Percentiles rank a stretch among this genome's conserved stretches.
Evolutionary conservation across 1,140 invertebrate species (phyloP).

Genomic region (Doryteuthis pealeii): DNA sequence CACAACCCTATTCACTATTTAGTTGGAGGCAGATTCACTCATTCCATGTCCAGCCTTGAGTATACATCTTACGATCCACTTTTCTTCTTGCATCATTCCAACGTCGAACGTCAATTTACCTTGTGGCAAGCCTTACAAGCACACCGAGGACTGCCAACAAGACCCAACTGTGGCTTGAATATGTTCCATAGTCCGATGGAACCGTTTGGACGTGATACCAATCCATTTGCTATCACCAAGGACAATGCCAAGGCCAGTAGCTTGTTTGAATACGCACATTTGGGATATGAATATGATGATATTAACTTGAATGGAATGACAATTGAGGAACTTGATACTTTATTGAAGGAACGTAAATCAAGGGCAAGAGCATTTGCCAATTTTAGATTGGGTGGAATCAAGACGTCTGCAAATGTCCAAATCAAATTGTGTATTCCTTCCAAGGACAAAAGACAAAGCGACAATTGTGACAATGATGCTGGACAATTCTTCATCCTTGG

Average conservation of each 20-base stretch:
- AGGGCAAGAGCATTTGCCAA: conserved; percentile 24
- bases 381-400: conserved; percentile 27
- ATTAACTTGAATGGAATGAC: conserved; percentile 27
- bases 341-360: conserved; percentile 19
- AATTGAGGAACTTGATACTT: conserved; percentile 18
- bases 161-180: conserved; percentile 22
- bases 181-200: conserved; percentile 17
- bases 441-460: conserved; percentile 11
- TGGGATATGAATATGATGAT: conserved; percentile 26
- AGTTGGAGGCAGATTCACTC: conserved; percentile 26
- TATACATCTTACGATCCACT: conserved; percentile 34
- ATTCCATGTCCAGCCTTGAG: conserved; percentile 32
- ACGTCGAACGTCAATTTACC: conserved; percentile 28
- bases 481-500: conserved; percentile 35
- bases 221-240: conserved; percentile 27
- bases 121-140: conserved; percentile 31
- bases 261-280: background rate
- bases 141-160: conserved; percentile 20
- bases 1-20: conserved; percentile 38
- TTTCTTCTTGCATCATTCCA: conserved; percentile 25
- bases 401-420: conserved; percentile 27
- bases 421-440: conserved; percentile 21
- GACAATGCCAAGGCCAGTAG: conserved; percentile 11
- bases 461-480: conserved; percentile 22
- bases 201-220: conserved; percentile 29